phyloP scores from a whole-genome alignment of 2,113 vertebrate genomes.

The Apodemus sylvaticus region DNA sequence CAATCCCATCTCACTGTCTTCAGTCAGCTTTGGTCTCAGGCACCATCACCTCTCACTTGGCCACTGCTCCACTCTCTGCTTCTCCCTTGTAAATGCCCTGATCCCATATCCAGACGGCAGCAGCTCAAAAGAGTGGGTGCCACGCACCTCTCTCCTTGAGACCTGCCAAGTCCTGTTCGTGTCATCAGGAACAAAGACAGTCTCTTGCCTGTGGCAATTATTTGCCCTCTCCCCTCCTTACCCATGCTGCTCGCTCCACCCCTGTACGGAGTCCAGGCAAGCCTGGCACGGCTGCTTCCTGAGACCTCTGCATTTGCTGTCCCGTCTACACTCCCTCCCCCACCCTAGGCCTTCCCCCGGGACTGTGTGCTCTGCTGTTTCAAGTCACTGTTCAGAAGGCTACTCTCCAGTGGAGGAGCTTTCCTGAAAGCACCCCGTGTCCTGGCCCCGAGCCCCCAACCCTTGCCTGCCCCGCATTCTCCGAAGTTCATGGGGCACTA shows the following conservation, averaged over 20 bases:
- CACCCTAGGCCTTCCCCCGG: background rate
- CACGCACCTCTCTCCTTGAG: background rate
- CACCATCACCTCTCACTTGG: background rate
- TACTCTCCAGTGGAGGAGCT: background rate
- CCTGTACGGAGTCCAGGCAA: background rate
- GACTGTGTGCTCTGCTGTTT: background rate
- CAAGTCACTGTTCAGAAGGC: background rate
- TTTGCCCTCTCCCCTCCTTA: no score
- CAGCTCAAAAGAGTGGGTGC: background rate
- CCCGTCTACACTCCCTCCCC: background rate
- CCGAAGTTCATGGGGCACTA: background rate
- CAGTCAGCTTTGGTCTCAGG: background rate
- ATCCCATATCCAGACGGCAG: no score
- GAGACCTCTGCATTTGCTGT: background rate
- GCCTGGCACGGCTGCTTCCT: background rate
- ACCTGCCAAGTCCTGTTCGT: background rate
- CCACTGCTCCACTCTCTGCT: no score
- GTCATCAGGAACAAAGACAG: background rate
- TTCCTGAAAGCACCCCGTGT: background rate
- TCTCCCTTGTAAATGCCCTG: background rate
- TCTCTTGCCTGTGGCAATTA: background rate
- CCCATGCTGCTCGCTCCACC: background rate
- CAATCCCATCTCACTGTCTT: background rate
- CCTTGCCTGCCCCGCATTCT: background rate
- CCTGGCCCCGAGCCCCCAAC: background rate